phyloP scores from a whole-genome alignment of 2,113 vertebrate species.

The Xiphophorus maculatus region DNA sequence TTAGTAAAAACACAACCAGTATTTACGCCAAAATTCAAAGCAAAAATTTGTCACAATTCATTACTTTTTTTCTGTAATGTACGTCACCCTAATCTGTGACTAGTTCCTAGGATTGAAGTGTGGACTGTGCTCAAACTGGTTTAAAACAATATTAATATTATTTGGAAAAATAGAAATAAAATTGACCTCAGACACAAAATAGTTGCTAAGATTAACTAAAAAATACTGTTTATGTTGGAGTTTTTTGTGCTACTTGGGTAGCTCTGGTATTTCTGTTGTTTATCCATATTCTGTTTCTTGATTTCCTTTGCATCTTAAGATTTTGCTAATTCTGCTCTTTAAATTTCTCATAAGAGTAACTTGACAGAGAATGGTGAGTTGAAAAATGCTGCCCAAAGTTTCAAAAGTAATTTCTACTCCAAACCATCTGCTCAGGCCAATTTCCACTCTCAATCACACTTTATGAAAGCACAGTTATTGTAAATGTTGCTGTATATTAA shows the following conservation, averaged over 20 bases:
- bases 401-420: conserved; percentile 10
- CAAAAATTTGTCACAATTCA: neutral
- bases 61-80: neutral
- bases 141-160: neutral
- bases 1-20: neutral
- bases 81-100: neutral
- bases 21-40: neutral
- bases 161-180: neutral
- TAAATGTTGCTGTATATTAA: neutral
- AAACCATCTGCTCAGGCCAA: conserved; percentile 6
- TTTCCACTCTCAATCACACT: neutral
- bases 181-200: neutral
- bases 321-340: too few species aligned
- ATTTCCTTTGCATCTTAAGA: neutral
- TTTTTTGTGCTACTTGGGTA: neutral
- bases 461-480: neutral
- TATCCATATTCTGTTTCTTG: neutral
- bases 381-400: neutral
- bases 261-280: neutral
- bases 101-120: neutral
- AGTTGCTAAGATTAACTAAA: neutral
- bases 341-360: neutral
- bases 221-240: too few species aligned
- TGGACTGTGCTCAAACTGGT: neutral
- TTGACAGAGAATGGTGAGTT: conserved; percentile 3